Evolutionary conservation across 35 echinoderm and acorn worm genomes (phyloP).

Genomic region (Hemicentrotus pulcherrimus): DNA sequence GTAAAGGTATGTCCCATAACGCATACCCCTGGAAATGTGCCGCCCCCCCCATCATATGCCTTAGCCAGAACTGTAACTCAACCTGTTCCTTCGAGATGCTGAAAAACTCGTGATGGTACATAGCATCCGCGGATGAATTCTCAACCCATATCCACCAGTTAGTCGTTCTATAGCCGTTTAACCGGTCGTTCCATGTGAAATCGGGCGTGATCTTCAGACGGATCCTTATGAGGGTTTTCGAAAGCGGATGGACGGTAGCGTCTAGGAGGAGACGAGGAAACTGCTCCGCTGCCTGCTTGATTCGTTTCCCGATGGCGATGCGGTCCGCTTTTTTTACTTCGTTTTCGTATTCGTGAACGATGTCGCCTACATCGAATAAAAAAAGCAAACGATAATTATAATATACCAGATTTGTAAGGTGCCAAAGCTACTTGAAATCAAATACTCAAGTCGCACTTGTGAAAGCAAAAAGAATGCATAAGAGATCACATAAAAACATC

Average conservation of each 20-base stretch:
- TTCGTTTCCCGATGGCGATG: slow-evolving; percentile 59
- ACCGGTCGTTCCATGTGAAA: slow-evolving; percentile 89
- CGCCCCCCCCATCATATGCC: too few species aligned
- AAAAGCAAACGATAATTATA: too few species aligned
- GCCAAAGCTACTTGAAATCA: too few species aligned
- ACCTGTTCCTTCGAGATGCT: slow-evolving; percentile 91
- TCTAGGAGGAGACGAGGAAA: slow-evolving; percentile 70
- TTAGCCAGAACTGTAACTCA: not conserved
- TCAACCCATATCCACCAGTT: slow-evolving; percentile 99
- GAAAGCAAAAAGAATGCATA: too few species aligned
- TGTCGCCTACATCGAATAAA: not conserved
- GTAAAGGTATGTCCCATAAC: too few species aligned
- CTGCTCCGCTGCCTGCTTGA: slow-evolving; percentile 76
- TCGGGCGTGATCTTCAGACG: slow-evolving; percentile 80
- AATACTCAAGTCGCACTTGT: too few species aligned
- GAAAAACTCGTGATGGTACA: slow-evolving; percentile 97
- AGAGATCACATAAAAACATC: too few species aligned
- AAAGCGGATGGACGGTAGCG: slow-evolving; percentile 78
- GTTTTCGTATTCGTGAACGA: not conserved
- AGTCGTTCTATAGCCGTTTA: slow-evolving; percentile 79
- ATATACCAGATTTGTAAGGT: too few species aligned
- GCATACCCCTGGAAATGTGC: too few species aligned
- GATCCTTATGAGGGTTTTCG: slow-evolving; percentile 75
- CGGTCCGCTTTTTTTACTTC: slow-evolving; percentile 32
- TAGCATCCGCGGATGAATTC: slow-evolving; percentile 76